A percentile compares a stretch with the other conserved stretches of the same genome.
Conservation (phyloP, 2,888 invertebrate species). For the Neoscelio sp. region DNA sequence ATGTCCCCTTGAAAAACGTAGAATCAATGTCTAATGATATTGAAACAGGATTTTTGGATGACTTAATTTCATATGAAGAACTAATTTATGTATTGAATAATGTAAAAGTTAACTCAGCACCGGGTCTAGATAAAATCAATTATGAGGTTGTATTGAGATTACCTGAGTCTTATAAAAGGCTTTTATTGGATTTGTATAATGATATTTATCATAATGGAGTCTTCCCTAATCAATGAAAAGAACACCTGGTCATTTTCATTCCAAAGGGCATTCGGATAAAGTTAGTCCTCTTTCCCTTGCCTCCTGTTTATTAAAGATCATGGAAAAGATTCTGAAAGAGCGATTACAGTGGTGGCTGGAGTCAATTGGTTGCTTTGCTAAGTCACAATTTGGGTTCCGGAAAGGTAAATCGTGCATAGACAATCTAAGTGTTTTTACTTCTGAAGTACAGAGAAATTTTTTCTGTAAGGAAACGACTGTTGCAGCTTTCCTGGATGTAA, state of each 20-base stretch:
- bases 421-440: conserved; percentile 11
- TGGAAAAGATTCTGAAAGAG: conserved; percentile 21
- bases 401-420: conserved; percentile 42
- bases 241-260: conserved; percentile 23
- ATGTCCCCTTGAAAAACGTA: neutral
- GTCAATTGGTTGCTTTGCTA: neutral
- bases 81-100: neutral
- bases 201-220: neutral
- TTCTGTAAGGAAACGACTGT: conserved; percentile 6
- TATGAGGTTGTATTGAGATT: conserved; percentile 10
- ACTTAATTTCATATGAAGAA: conserved; percentile 13
- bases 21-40: neutral
- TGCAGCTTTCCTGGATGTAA: conserved; percentile 28
- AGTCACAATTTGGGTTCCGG: conserved; percentile 36
- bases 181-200: conserved; percentile 22
- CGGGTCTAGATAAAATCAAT: conserved; percentile 24
- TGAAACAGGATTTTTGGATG: neutral
- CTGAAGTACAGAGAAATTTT: conserved; percentile 13
- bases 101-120: conserved; percentile 6
- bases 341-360: conserved; percentile 29
- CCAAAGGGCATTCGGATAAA: conserved; percentile 27
- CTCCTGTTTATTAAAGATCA: conserved; percentile 22
- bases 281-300: conserved; percentile 35
- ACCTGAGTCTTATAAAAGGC: conserved; percentile 12
- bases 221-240: conserved; percentile 31